Evolutionary conservation across 2,797 vertebrate genomes (phyloP), one percentile per base, ranked within the genome.

Genomic region (Tenualosa ilisha): DNA sequence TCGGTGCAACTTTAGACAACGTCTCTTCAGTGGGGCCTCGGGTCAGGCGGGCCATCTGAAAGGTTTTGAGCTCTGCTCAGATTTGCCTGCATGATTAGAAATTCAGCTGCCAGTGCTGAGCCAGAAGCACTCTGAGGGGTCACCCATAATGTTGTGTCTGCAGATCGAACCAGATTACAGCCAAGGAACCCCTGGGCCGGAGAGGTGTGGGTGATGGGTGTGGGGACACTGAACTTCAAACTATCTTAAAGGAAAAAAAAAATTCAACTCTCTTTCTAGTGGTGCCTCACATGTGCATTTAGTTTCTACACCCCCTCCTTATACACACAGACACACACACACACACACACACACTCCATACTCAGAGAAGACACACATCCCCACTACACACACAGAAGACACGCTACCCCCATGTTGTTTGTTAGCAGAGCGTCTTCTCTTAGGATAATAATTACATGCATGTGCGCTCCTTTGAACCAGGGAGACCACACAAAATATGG

Each of bases 401-500:
- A 79, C 72, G 20, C 72, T 22, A 79, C 72, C 37, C 72, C 37
- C 31, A 72, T 72, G 65, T 72, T 72, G 65, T 72, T 72, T 72
- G 65, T 46, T 79, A 43, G 37, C 17, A 11, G 40, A 46, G 72
- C 72, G 20, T 79, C 72, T 79, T 79, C 72, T 40, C 40, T 7
- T n/a, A 43, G 72, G 40, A 31, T 75, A 79, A 46, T 79, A 79
- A 79, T 79, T 79, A 46, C 37, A 79, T 79, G 40, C 72, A 79
- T 79, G 40, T 79, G 72, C 72, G 6, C 72, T 79, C 72, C 72
- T 79, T 79, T 79, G 72, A 79, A 79, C 72, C 20, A 9, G 40
- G 72, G 75, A 85, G 87, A 85, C 87, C 72, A 79, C 90, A 92
- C 89, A 91, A 87, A 86, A 85, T 89, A 86, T 84, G 85, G 87